These are phyloP conservation scores for Onychorhynchus coronatus DNA, from an alignment of 2,113 vertebrate species.

Conservation along the genomic window DNA sequence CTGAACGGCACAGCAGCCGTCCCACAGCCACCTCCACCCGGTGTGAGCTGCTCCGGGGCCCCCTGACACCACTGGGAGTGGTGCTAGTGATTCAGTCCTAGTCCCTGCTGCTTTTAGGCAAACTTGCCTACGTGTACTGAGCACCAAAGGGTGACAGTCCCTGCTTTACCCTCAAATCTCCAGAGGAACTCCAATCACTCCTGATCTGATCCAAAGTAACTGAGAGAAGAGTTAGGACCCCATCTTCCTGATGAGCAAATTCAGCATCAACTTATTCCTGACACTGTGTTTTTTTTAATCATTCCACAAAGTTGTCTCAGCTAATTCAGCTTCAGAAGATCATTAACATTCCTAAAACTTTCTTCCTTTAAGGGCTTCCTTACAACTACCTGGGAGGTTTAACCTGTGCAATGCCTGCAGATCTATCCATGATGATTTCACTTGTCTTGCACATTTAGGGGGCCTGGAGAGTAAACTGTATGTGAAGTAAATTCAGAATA, in stretches of 20 bases:
- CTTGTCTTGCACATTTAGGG: neutral
- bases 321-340: neutral
- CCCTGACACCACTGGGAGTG: fast-evolving
- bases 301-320: neutral
- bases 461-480: neutral
- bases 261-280: neutral
- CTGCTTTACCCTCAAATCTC: neutral
- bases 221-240: neutral
- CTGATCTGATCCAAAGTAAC: neutral
- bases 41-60: fast-evolving
- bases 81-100: neutral
- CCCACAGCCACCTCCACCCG: no score
- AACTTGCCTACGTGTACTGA: fast-evolving
- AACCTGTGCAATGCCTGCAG: neutral
- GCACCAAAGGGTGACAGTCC: neutral
- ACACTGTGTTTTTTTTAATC: neutral
- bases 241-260: neutral
- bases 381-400: neutral
- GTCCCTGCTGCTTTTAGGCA: neutral
- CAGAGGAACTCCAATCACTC: neutral
- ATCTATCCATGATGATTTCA: neutral
- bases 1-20: neutral
- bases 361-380: neutral
- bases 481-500: neutral
- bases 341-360: neutral